Conservation (phyloP, 2,888 invertebrate genomes). For the Orchesellides sinensis region DNA sequence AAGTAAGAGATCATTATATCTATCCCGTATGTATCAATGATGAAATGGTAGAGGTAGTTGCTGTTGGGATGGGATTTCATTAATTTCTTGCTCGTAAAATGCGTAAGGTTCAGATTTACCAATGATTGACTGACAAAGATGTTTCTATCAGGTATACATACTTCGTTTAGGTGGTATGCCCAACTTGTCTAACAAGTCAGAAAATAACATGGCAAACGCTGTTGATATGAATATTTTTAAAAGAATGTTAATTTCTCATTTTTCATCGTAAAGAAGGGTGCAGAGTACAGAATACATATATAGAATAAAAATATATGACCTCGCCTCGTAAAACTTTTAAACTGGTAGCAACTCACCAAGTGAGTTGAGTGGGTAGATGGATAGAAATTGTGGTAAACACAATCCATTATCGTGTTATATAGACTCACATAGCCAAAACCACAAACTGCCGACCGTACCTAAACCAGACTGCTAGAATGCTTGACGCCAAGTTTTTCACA, state of each 20-base stretch:
- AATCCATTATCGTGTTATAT: neutral
- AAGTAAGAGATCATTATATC: neutral
- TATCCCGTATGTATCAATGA: neutral
- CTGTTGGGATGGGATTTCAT: too few relatives aligned
- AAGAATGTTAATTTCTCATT: slow-evolving; percentile 44
- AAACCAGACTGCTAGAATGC: slow-evolving; percentile 66
- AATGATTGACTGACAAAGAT: too few relatives aligned
- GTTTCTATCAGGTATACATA: too few relatives aligned
- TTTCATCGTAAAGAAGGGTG: neutral
- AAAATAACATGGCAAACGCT: neutral
- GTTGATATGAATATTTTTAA: neutral
- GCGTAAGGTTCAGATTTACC: too few relatives aligned
- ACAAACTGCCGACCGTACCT: slow-evolving; percentile 16
- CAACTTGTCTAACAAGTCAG: slow-evolving; percentile 49
- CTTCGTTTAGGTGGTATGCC: too few relatives aligned
- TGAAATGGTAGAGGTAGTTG: too few relatives aligned
- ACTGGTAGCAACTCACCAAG: slow-evolving; percentile 15
- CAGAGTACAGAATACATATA: slow-evolving; percentile 4
- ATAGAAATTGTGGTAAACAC: neutral
- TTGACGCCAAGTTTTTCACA: slow-evolving; percentile 70
- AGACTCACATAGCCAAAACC: slow-evolving; percentile 26
- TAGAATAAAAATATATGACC: neutral
- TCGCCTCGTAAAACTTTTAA: neutral
- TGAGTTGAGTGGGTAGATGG: neutral
- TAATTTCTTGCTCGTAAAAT: too few relatives aligned